Percentiles rank a stretch among this genome's conserved stretches.
Conservation (phyloP, 2,113 vertebrate species). For the Xiphophorus hellerii region DNA sequence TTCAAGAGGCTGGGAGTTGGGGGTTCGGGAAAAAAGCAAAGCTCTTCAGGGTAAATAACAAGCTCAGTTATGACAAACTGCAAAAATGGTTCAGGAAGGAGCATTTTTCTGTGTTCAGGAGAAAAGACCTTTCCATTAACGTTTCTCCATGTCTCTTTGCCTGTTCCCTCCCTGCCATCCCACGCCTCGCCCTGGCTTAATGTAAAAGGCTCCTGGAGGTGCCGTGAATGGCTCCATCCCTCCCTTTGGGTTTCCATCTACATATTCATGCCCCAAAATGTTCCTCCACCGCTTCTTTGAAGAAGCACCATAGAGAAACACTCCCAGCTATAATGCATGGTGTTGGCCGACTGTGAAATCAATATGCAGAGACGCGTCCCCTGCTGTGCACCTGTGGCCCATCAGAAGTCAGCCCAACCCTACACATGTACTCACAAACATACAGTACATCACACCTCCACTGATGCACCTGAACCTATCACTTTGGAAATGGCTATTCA, state of each 20-base stretch:
- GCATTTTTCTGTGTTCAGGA: slow-evolving; percentile 42
- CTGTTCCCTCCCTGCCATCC: slow-evolving; percentile 31
- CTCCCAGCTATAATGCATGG: slow-evolving; percentile 56
- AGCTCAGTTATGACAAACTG: slow-evolving; percentile 13
- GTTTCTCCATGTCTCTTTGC: slow-evolving; percentile 33
- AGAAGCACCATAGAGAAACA: slow-evolving; percentile 58
- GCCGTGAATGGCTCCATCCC: slow-evolving; percentile 61
- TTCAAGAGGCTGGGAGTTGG: slow-evolving; percentile 22
- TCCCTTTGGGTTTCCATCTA: slow-evolving; percentile 58
- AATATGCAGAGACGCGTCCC: slow-evolving; percentile 50
- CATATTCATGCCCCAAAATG: slow-evolving; percentile 74
- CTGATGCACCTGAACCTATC: slow-evolving; percentile 25
- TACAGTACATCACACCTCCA: slow-evolving; percentile 7
- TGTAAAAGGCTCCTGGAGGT: slow-evolving; percentile 58
- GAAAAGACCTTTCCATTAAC: slow-evolving; percentile 45
- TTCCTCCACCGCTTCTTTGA: slow-evolving; percentile 60
- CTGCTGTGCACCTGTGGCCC: slow-evolving; percentile 60
- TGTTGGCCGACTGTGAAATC: slow-evolving; percentile 70
- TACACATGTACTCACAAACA: slow-evolving; percentile 13
- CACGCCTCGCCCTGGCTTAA: slow-evolving; percentile 54
- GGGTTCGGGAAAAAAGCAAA: slow-evolving; percentile 12
- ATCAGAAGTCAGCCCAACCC: slow-evolving; percentile 3
- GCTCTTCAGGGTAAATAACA: slow-evolving; percentile 4
- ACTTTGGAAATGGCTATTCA: slow-evolving; percentile 16
- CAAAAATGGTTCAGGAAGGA: slow-evolving; percentile 1